A percentile compares a stretch with the other conserved stretches of the same genome.
Conservation (phyloP, 1,140 invertebrate genomes). For the Rhagoletis zephyria region DNA sequence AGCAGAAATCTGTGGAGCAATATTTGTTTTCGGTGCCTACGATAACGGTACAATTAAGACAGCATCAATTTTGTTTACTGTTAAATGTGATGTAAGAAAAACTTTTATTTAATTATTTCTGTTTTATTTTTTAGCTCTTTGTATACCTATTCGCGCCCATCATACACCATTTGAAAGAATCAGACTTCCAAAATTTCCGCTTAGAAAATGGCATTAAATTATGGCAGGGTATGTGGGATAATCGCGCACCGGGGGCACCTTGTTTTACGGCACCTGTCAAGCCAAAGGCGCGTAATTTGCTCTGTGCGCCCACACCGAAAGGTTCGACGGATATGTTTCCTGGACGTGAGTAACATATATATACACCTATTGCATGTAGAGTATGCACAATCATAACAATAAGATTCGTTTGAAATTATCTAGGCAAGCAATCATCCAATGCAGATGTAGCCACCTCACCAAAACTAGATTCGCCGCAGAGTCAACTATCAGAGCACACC, state of each 20-base stretch:
- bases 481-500: slow-evolving; percentile 68
- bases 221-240: slow-evolving; percentile 97
- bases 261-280: slow-evolving; percentile 95
- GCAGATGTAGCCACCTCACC: slow-evolving; percentile 66
- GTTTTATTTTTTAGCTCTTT: slow-evolving; percentile 84
- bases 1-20: slow-evolving; percentile 79
- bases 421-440: slow-evolving; percentile 66
- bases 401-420: not conserved
- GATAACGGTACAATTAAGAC: slow-evolving; percentile 82
- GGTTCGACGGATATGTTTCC: slow-evolving; percentile 86
- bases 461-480: slow-evolving; percentile 71
- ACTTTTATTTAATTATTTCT: not conserved
- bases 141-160: slow-evolving; percentile 97
- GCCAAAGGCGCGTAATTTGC: slow-evolving; percentile 80
- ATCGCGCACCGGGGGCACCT: slow-evolving; percentile 90
- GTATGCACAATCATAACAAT: not conserved
- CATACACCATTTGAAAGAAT: slow-evolving; percentile 93
- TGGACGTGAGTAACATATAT: slow-evolving; percentile 79
- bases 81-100: not conserved
- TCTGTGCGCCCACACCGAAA: slow-evolving; percentile 76
- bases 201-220: slow-evolving; percentile 96
- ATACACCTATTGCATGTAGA: not conserved
- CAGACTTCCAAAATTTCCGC: slow-evolving; percentile 96
- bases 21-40: slow-evolving; percentile 94
- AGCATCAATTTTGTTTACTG: not conserved